Evolutionary conservation across 2,797 vertebrate genomes (phyloP).

Genomic region (Artibeus jamaicensis): DNA sequence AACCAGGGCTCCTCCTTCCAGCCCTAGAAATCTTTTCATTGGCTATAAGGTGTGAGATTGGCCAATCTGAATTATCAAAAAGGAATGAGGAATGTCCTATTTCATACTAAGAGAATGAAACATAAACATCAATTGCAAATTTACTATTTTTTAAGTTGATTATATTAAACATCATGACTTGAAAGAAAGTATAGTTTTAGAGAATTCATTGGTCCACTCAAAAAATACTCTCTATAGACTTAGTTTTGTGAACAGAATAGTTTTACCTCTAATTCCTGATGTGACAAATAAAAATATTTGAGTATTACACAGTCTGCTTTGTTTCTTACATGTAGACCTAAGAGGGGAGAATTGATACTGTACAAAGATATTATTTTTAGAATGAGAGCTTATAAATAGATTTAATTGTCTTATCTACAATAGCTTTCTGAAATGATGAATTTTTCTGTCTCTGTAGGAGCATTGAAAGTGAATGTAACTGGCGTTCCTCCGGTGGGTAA

Average conservation of each 20-base stretch:
- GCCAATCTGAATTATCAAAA: not conserved
- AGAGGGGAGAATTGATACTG: not conserved
- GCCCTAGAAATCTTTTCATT: not conserved
- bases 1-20: not conserved
- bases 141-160: not conserved
- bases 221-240: not conserved
- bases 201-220: not conserved
- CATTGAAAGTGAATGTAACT: not conserved
- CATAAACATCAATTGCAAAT: not conserved
- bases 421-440: not conserved
- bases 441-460: not conserved
- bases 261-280: not conserved
- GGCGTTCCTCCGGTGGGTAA: not conserved
- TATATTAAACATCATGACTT: not conserved
- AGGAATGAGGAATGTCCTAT: not conserved
- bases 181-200: not conserved
- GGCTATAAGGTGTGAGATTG: not conserved
- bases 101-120: not conserved
- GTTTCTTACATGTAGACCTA: not conserved
- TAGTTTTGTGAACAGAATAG: not conserved
- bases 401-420: not conserved
- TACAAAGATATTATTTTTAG: not conserved
- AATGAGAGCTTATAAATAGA: not conserved
- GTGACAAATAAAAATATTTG: not conserved
- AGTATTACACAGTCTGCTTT: not conserved